These are phyloP conservation scores for Augochlora pura DNA, from an alignment of 1,140 invertebrate genomes.

Conservation along the genomic window DNA sequence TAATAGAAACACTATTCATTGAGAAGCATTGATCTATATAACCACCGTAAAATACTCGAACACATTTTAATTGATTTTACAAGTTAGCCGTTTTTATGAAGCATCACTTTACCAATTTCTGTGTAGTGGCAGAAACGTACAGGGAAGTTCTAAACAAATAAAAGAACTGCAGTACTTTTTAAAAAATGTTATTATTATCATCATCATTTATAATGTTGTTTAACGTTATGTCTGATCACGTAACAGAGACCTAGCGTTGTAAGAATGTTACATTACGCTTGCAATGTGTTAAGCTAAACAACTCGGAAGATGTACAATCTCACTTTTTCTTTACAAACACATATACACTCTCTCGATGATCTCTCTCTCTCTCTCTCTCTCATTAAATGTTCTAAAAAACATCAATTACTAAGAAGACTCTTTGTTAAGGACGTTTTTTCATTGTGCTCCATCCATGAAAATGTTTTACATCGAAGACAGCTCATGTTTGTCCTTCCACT, in stretches of 20 bases:
- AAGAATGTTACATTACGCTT: slow-evolving; percentile 34
- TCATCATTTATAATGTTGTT: slow-evolving; percentile 17
- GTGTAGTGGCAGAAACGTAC: not conserved
- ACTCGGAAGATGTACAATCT: slow-evolving; percentile 3
- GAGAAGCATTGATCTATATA: not conserved
- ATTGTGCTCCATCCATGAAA: slow-evolving; percentile 48
- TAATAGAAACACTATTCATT: not conserved
- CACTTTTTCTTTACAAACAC: slow-evolving; percentile 4
- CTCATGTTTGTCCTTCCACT: slow-evolving; percentile 20
- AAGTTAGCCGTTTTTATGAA: not conserved
- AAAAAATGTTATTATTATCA: slow-evolving; percentile 28
- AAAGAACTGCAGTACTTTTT: slow-evolving; percentile 11
- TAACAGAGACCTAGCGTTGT: slow-evolving; percentile 29
- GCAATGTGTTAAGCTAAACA: slow-evolving; percentile 27
- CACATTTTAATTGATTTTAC: not conserved
- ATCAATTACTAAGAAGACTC: slow-evolving; percentile 23
- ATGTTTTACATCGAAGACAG: slow-evolving; percentile 24
- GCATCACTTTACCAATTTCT: not conserved
- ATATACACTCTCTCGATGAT: slow-evolving; percentile 1
- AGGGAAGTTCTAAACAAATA: slow-evolving; percentile 3
- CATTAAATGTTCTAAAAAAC: slow-evolving; percentile 4
- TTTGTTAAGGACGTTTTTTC: slow-evolving; percentile 23
- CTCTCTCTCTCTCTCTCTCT: not conserved
- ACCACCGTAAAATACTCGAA: not conserved
- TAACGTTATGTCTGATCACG: not conserved